A percentile compares a stretch with the other conserved stretches of the same genome.
Conservation (phyloP, 2,888 invertebrate genomes). For the Erebia palarica region DNA sequence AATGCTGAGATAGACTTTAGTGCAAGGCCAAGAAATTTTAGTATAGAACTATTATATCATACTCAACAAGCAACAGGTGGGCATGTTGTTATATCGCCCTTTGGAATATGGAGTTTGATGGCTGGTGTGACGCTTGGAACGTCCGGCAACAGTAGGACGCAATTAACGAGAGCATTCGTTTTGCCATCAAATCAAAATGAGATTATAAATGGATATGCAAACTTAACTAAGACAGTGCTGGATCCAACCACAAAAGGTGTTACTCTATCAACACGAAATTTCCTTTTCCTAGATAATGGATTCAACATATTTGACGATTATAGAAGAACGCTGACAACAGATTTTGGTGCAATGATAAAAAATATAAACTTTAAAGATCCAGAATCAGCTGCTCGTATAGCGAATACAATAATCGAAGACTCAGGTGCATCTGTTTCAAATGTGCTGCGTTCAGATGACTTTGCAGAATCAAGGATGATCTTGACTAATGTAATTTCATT, state of each 20-base stretch:
- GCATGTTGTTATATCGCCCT: slow-evolving; percentile 75
- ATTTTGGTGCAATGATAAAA: slow-evolving; percentile 67
- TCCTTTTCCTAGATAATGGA: slow-evolving; percentile 67
- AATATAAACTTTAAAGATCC: slow-evolving; percentile 67
- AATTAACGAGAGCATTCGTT: slow-evolving; percentile 63
- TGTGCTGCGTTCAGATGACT: slow-evolving; percentile 76
- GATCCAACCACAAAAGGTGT: slow-evolving; percentile 62
- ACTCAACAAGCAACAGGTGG: slow-evolving; percentile 65
- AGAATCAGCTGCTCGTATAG: slow-evolving; percentile 56
- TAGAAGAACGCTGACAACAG: slow-evolving; percentile 52
- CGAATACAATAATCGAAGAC: slow-evolving; percentile 66
- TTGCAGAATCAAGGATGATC: slow-evolving; percentile 83
- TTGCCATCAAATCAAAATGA: slow-evolving; percentile 56
- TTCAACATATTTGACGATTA: slow-evolving; percentile 60
- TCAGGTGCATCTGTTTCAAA: slow-evolving; percentile 69
- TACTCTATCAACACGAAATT: slow-evolving; percentile 64
- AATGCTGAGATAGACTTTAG: slow-evolving; percentile 64
- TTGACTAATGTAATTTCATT: slow-evolving; percentile 87
- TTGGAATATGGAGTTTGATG: slow-evolving; percentile 78
- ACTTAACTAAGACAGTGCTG: slow-evolving; percentile 58
- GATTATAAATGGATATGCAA: slow-evolving; percentile 60
- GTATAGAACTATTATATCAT: slow-evolving; percentile 68
- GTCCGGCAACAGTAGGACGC: slow-evolving; percentile 59
- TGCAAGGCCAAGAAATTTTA: slow-evolving; percentile 70
- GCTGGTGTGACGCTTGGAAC: slow-evolving; percentile 72